Base-by-base conservation (phyloP, 2,888 invertebrate genomes). In the Drosophila ochracea region DNA sequence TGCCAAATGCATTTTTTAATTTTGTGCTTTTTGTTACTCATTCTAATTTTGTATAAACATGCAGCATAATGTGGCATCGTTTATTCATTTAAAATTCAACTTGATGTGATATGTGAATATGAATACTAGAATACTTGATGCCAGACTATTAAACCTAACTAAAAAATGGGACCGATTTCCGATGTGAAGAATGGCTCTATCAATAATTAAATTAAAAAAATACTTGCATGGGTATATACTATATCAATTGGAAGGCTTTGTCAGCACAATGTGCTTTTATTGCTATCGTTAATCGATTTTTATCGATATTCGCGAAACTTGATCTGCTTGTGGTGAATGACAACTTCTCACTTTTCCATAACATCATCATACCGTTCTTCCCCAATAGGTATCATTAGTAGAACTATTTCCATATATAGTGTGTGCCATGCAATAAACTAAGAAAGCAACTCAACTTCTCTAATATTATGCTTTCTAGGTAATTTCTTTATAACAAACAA, bases 41-140 rank as follows among this genome's bases (percentile, higher is more conserved):
- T 54, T 68, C 67, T 87, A 78, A 78, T 83, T 77, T 66, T 47
- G 33, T 59, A 54, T 65, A 47, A 73, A 76, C 89, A 84, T 86
- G 83, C 83, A 69, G 75, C 77, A 47, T 28, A 28, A 65, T 60
- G 71, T 60, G 60, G 63, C 63, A 70, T 59, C 33, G 33, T 54
- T 16, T 21, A 21, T 53, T 31, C 30, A 43, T 21, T 43, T 1
- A 21, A 43, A 21, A 43, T 43, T 43, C 43, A 13, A 6, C 21
- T 5, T 43, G 21, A 2, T 21, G 43, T 6, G n/a, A n/a, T 13
- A 21, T 11, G 21, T 43, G 13, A 11, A 43, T 13, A 9, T 47
- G 47, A 47, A 25, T 16, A 4, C 47, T 47, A 47, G 21, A 53
- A 21, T 31, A 7, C 28, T 31, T 31, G 3, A 47, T 9, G 11